Base-by-base conservation (phyloP, 2,888 invertebrate species). In the Zygaena filipendulae region DNA sequence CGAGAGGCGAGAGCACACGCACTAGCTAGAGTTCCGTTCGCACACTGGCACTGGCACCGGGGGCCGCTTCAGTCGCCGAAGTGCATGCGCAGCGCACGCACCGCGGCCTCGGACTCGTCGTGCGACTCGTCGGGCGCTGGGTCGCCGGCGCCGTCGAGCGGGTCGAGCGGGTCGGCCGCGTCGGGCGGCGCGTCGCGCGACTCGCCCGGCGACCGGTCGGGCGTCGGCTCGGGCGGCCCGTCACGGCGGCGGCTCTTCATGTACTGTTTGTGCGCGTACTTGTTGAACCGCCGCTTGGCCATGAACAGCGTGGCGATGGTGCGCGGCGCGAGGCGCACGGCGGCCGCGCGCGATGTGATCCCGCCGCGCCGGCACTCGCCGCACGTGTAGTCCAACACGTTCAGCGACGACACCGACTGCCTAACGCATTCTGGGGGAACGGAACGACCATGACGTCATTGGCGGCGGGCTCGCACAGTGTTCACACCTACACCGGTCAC, bases 281-380 rank as follows among this genome's bases (percentile, higher is more conserved):
- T 77, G 72, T 79, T 79, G 72, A 79, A 79, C 39, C 77, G 70
- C 2, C 77, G 74, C 66, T 79, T 79, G 52, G 77, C 77, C 77
- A 79, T 79, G 69, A 79, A 79, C 29, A 79, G 69, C 43, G 77
- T 77, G 56, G 77, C 77, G 59, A 79, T 74, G 47, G 77, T 79
- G 33, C 77, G 66, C 49, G 77, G 77, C 46, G 77, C 77, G 11
- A 69, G 60, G 30, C 77, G 71, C 37, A 67, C 77, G 47, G 77
- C 77, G 36, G 77, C 77, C 8, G 77, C 70, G 46, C 77, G 74
- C 34, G 77, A 79, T 48, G 77, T 70, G 59, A 77, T 77, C 33
- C 77, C 79, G 47, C 77, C 72, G 54, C 79, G 74, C 38, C 75
- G 69, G 48, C 81, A 81, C 44, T 69, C 70, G 38, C 52, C 69